Evolutionary conservation across 2,113 vertebrate species (phyloP), one percentile per base, ranked within the genome.

Genomic region (Cyprinodon tularosa): DNA sequence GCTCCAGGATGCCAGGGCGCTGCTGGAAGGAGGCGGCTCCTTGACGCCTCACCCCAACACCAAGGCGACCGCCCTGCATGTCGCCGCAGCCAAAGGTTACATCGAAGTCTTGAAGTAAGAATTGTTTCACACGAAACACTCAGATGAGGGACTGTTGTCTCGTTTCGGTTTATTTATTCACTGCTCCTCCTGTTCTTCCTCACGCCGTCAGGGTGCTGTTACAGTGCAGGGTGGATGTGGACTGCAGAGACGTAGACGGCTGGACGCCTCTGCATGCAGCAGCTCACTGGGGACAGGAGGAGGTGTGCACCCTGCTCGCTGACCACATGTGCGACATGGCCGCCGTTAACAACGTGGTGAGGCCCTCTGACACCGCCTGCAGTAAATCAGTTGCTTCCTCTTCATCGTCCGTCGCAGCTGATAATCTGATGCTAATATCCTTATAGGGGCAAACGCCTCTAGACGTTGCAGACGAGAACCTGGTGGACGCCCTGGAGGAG

Each of bases 31-130:
- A 66, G 67, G 88, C 0, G 93, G 89, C 22, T 81, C 84, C 39
- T 86, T 94, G 69, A 88, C 78, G 15, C 93, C 94, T 64, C 95
- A 95, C 86, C 92, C 88, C 3, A 94, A 94, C 90, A 95, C 94
- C 50, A 93, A 93, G 62, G 94, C 95, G 0, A 95, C 94, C 0
- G 93, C 94, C n/a, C 89, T 95, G 66, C 95, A 95, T 4, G 94
- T 95, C 1, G 91, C 95, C 0, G 93, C 94, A 3, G 94, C 95
- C 85, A 95, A 95, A 86, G 95, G 94, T 76, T 95, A 95, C 91
- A 93, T 94, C 0, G 94, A 95, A 91, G 95, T 95, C 86, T 86
- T 95, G 65, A 95, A 95, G 95, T 95, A 84, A 94, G 94, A 78
- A 70, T 61, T 45, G 12, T 40, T 36, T 68, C 39, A 13, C 67